phyloP scores from a whole-genome alignment of 2,797 vertebrate species.

The Gorsachius magnificus region DNA sequence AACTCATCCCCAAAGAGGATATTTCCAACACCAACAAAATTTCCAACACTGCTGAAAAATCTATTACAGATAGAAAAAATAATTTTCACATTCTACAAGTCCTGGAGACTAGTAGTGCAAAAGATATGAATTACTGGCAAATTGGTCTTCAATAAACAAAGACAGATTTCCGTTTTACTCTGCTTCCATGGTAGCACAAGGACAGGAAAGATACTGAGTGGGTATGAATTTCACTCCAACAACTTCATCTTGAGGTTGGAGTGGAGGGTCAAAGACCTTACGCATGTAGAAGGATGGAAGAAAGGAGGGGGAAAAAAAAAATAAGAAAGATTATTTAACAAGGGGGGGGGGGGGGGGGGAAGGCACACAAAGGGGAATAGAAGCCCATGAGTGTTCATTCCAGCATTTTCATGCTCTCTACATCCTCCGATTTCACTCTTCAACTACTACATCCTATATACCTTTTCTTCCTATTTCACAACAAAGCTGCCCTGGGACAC shows the following conservation, averaged over 20 bases:
- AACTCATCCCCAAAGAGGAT: background rate
- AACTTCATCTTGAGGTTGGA: background rate
- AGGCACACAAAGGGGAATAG: background rate
- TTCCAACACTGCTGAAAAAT: background rate
- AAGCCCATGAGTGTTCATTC: background rate
- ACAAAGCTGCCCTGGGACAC: background rate
- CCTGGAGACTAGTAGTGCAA: background rate
- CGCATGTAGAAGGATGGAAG: background rate
- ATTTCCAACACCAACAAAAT: background rate
- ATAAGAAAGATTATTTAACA: background rate
- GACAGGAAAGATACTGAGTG: background rate
- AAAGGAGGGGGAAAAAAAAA: background rate
- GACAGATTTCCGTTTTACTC: background rate
- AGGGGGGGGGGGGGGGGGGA: too few species aligned
- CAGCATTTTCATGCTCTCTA: background rate
- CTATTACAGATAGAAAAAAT: background rate
- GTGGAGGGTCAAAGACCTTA: background rate
- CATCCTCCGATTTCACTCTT: background rate
- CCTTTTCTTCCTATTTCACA: background rate
- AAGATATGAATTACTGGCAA: background rate
- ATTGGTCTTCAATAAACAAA: background rate
- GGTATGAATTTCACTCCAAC: background rate
- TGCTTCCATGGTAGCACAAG: background rate
- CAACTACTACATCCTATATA: background rate
- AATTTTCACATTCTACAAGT: background rate